Conservation (phyloP, 2,888 invertebrate species). For the Caenorhabditis afra region DNA sequence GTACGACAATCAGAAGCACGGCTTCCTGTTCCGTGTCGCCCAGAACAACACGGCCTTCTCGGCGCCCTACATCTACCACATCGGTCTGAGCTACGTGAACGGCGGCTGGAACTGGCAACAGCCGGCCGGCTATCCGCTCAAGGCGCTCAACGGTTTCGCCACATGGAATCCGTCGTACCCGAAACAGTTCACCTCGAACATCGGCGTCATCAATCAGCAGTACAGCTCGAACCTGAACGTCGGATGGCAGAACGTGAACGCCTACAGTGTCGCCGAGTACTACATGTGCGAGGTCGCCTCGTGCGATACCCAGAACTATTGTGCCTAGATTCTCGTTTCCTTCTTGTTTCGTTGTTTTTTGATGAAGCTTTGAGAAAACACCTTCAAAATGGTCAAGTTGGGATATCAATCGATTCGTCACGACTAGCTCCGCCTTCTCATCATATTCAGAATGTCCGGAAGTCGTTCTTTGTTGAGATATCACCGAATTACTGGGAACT, state of each 20-base stretch:
- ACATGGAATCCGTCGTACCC: conserved; percentile 48
- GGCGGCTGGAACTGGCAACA: conserved; percentile 52
- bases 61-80: conserved; percentile 52
- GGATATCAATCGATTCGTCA: too few species aligned
- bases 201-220: conserved; percentile 40
- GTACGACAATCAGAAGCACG: conserved; percentile 52
- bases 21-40: conserved; percentile 48
- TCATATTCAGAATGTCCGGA: too few species aligned
- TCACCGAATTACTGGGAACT: too few species aligned
- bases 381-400: too few species aligned
- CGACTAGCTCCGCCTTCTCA: too few species aligned
- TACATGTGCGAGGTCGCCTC: conserved; percentile 46
- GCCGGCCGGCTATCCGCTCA: conserved; percentile 37
- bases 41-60: conserved; percentile 44
- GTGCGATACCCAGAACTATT: conserved; percentile 48
- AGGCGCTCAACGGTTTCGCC: conserved; percentile 34
- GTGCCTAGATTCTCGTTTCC: conserved; percentile 16
- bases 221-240: conserved; percentile 9
- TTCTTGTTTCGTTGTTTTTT: too few species aligned
- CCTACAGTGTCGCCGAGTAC: conserved; percentile 34
- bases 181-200: conserved; percentile 14
- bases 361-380: too few species aligned
- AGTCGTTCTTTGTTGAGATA: too few species aligned
- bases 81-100: conserved; percentile 43
- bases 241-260: conserved; percentile 53